Evolutionary conservation across 2,888 invertebrate species (phyloP), one percentile per base, ranked within the genome.

Genomic region (Drosophila lacicola): DNA sequence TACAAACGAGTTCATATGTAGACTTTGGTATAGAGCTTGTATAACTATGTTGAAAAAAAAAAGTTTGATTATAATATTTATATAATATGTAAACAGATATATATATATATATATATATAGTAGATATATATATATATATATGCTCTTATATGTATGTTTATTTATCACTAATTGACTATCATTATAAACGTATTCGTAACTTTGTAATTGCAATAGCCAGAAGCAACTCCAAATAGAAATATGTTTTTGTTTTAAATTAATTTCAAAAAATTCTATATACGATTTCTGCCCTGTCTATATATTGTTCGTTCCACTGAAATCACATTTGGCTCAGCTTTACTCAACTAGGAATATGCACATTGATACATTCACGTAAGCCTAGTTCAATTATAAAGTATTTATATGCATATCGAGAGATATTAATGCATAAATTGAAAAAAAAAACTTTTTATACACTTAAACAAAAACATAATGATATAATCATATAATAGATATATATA

Each of bases 101-200:
- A 17, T 25, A 44, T 46, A 46, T 29, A 4, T 14, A 39, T 14
- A 42, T 61, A 53, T 36, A 50, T 33, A 42, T 47, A 29, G 25
- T 29, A 8, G 8, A 14, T 29, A 25, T 39, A 47, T 21, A 29
- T 36, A 62, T 73, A 55, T 55, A 60, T 36, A 46, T 70, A 60
- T 44, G 46, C 58, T 13, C 63, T 64, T 62, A 74, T 34, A 47
- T 41, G 19, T 60, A 60, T 34, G 29, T 36, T 61, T 46, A 41
- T 56, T 70, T 80, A 78, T 62, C 51, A 39, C 74, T 82, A 80
- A 62, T 34, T 75, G 82, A 74, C 74, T 87, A 87, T 78, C 66
- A 69, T 67, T 75, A 78, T 60, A 46, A 61, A 66, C 67, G 49
- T 58, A 62, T 73, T 69, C 63, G 8, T 42, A 57, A 41, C 50